These are phyloP conservation scores for Centrocercus urophasianus DNA, from an alignment of 2,113 vertebrate species.

Conservation along the genomic window DNA sequence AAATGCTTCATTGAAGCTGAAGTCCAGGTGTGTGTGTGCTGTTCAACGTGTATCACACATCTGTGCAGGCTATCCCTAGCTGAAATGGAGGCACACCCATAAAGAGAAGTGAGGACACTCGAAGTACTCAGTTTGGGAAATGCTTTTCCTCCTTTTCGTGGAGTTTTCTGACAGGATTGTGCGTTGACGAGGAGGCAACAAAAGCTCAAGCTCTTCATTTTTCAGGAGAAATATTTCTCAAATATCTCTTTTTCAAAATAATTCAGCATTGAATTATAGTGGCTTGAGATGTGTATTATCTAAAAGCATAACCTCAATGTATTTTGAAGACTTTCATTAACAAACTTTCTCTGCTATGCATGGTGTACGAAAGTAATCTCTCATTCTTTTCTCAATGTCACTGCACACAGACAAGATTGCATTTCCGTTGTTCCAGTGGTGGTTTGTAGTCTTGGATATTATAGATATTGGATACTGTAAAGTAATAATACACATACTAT, in stretches of 20 bases:
- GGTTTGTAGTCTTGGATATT: background rate
- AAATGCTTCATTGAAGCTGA: too few species aligned
- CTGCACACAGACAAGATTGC: too few species aligned
- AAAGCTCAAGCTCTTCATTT: accelerated
- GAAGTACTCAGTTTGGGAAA: background rate
- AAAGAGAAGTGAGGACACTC: too few species aligned
- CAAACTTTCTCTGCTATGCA: background rate
- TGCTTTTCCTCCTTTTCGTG: background rate
- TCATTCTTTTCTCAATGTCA: too few species aligned
- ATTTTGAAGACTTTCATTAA: background rate
- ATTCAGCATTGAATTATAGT: background rate
- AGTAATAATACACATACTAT: background rate
- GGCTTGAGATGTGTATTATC: background rate
- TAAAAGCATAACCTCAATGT: background rate
- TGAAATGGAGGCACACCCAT: background rate
- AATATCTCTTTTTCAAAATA: accelerated
- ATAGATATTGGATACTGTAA: too few species aligned
- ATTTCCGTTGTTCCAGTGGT: background rate
- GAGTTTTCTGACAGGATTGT: background rate
- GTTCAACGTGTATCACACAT: accelerated
- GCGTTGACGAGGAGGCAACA: background rate
- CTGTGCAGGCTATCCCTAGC: accelerated
- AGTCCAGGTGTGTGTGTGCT: background rate
- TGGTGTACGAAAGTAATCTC: too few species aligned
- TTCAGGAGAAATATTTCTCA: background rate